Evolutionary conservation across 1,140 invertebrate genomes (phyloP).

Genomic region (Drosophila tristis): DNA sequence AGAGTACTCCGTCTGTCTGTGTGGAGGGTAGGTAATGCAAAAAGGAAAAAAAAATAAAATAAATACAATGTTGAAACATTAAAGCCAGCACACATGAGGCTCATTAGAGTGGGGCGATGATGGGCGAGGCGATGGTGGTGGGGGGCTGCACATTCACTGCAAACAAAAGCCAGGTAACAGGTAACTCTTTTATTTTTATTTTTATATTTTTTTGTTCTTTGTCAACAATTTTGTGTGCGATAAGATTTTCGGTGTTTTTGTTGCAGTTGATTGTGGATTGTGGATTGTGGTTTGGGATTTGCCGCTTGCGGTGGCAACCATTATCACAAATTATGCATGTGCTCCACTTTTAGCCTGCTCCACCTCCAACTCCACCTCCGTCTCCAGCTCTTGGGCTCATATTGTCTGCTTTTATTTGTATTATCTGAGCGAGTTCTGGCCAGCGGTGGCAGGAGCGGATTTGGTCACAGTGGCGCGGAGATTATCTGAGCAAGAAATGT

Average conservation of each 20-base stretch:
- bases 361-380: too few relatives aligned
- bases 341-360: background rate
- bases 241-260: conserved; percentile 32
- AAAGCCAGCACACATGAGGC: conserved; percentile 47
- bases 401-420: conserved; percentile 13
- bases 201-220: conserved; percentile 29
- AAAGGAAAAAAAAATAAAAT: conserved; percentile 4
- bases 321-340: conserved; percentile 42
- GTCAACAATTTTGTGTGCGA: conserved; percentile 39
- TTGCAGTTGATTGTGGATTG: conserved; percentile 24
- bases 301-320: conserved; percentile 8
- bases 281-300: background rate
- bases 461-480: too few relatives aligned
- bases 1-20: too few relatives aligned
- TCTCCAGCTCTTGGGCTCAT: background rate
- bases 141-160: conserved; percentile 9
- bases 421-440: too few relatives aligned
- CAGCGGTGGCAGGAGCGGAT: too few relatives aligned
- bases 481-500: too few relatives aligned
- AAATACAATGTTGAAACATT: conserved; percentile 49
- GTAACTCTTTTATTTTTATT: conserved; percentile 15
- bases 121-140: background rate
- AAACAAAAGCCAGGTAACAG: too few relatives aligned
- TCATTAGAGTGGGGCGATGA: conserved; percentile 29
- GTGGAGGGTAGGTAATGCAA: too few relatives aligned